A percentile compares a stretch with the other conserved stretches of the same genome.
These are phyloP conservation scores for Ictalurus furcatus DNA, from an alignment of 2,113 vertebrate species.

Conservation along the genomic window DNA sequence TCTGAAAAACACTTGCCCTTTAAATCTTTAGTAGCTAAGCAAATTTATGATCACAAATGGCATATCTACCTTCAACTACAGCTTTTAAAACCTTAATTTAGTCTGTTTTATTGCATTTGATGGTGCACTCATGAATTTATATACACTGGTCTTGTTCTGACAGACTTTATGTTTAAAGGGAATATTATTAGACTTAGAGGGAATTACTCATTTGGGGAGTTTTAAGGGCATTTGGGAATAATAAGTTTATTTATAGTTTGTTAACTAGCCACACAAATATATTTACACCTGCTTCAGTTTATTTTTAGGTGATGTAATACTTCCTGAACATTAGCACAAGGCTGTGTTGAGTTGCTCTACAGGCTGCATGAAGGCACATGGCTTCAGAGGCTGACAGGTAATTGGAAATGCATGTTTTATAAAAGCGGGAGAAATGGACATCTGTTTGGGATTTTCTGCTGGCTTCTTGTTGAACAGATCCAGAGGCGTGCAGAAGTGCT, in stretches of 20 bases:
- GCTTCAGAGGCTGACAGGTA: conserved; percentile 51
- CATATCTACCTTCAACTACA: background rate
- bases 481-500: conserved; percentile 46
- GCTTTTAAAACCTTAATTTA: conserved; percentile 37
- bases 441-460: conserved; percentile 58
- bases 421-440: conserved; percentile 48
- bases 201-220: conserved; percentile 44
- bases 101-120: conserved; percentile 37
- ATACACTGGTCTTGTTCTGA: conserved; percentile 23
- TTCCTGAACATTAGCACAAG: conserved; percentile 54
- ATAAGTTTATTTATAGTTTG: conserved; percentile 52
- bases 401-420: conserved; percentile 61
- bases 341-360: conserved; percentile 38
- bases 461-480: conserved; percentile 43
- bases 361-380: conserved; percentile 26
- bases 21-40: background rate
- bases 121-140: conserved; percentile 40
- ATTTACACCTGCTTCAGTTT: conserved; percentile 53
- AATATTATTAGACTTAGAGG: conserved; percentile 27
- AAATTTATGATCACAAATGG: background rate
- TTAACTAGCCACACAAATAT: conserved; percentile 56
- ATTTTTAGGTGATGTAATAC: conserved; percentile 57
- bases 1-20: background rate
- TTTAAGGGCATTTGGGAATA: conserved; percentile 48
- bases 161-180: conserved; percentile 32